Conservation (phyloP, 2,113 vertebrate species). For the Caranx ignobilis region DNA sequence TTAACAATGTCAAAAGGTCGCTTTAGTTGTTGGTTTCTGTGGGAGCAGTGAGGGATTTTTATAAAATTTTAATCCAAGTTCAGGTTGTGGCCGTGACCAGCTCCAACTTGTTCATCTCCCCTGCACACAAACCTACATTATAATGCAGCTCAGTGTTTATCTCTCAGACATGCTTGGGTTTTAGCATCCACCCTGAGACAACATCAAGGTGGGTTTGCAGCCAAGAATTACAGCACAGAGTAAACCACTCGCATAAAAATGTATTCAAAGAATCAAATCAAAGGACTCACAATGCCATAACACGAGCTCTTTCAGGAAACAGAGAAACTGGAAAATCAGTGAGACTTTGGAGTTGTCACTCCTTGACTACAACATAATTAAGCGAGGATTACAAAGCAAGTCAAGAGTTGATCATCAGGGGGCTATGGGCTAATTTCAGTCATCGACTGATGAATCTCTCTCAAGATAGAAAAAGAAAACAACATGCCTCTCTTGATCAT, state of each 20-base stretch:
- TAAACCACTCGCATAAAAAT: background rate
- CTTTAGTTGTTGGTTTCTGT: slow-evolving; percentile 33
- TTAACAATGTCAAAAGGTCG: slow-evolving; percentile 30
- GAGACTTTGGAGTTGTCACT: slow-evolving; percentile 34
- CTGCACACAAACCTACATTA: slow-evolving; percentile 24
- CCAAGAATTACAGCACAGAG: slow-evolving; percentile 8
- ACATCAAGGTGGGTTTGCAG: slow-evolving; percentile 14
- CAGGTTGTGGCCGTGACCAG: slow-evolving; percentile 14
- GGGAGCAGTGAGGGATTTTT: slow-evolving; percentile 8
- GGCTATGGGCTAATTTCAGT: slow-evolving; percentile 55
- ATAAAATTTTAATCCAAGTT: slow-evolving; percentile 32
- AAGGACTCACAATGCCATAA: slow-evolving; percentile 7
- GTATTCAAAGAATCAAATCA: slow-evolving; percentile 13
- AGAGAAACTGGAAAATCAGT: slow-evolving; percentile 49
- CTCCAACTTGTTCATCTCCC: slow-evolving; percentile 20
- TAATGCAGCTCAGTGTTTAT: slow-evolving; percentile 19
- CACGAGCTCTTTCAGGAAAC: slow-evolving; percentile 34
- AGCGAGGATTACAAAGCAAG: slow-evolving; percentile 53
- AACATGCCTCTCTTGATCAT: slow-evolving; percentile 74
- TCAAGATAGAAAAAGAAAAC: slow-evolving; percentile 69
- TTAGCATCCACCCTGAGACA: slow-evolving; percentile 4
- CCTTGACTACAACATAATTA: slow-evolving; percentile 48
- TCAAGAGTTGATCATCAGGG: slow-evolving; percentile 59
- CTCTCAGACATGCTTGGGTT: slow-evolving; percentile 1
- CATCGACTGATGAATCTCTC: slow-evolving; percentile 68